Percentiles rank a stretch among this genome's conserved stretches.
phyloP scores from a whole-genome alignment of 2,888 invertebrate species.

The Phengaris arion region DNA sequence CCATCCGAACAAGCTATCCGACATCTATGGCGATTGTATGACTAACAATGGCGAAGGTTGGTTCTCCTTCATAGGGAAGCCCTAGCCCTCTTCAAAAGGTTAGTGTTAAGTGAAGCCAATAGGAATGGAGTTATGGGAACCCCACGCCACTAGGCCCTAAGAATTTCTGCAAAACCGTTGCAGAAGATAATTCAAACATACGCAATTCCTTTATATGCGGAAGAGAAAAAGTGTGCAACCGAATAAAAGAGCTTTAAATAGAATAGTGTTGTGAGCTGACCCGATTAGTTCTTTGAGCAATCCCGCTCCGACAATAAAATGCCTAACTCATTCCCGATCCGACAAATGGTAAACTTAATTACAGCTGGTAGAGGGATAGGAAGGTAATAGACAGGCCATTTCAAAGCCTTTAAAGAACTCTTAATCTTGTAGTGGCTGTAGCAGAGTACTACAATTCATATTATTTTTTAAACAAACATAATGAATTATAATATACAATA shows the following conservation, averaged over 20 bases:
- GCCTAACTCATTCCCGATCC: conserved; percentile 38
- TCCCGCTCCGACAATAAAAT: conserved; percentile 28
- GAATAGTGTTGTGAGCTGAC: conserved; percentile 5
- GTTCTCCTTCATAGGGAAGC: no score
- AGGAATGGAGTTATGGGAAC: no score
- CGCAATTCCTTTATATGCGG: neutral
- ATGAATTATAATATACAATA: no score
- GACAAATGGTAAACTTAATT: conserved; percentile 56
- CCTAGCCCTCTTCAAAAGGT: no score
- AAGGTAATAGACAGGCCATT: neutral
- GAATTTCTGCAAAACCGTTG: neutral
- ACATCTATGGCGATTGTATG: no score
- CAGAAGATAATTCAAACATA: neutral
- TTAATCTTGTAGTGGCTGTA: no score
- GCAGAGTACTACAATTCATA: no score
- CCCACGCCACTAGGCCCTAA: neutral
- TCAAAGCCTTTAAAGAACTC: neutral
- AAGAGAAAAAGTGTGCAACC: neutral
- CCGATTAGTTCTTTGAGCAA: conserved; percentile 20
- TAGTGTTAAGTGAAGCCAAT: no score
- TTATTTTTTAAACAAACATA: no score
- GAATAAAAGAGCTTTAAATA: neutral
- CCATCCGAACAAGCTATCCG: no score
- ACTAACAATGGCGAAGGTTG: no score
- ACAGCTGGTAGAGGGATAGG: conserved; percentile 45